Conservation (phyloP, 2,888 invertebrate species). For the Sesamia inferens region DNA sequence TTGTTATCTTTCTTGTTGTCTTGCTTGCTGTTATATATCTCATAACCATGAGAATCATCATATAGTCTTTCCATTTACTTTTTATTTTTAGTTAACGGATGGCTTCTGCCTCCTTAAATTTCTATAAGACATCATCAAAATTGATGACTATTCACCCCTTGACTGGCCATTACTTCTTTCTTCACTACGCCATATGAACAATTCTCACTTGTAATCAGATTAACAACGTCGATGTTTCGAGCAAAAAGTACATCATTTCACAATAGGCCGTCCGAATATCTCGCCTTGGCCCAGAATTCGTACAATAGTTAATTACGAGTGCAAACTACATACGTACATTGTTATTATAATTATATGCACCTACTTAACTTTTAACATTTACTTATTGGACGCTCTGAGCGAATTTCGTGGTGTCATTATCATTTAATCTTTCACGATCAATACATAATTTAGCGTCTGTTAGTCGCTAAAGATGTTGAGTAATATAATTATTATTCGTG, state of each 20-base stretch:
- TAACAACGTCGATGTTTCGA: constrained; percentile 21
- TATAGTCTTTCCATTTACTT: neutral
- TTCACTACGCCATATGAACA: neutral
- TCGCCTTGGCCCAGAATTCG: constrained; percentile 77
- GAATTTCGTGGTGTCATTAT: constrained; percentile 15
- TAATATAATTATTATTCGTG: neutral
- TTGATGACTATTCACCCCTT: neutral
- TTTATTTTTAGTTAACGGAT: neutral
- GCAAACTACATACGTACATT: constrained; percentile 57
- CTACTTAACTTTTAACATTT: constrained; percentile 49
- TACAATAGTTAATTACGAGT: constrained; percentile 74
- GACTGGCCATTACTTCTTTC: neutral
- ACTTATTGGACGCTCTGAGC: constrained; percentile 15
- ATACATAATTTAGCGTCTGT: constrained; percentile 17
- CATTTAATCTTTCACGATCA: constrained; percentile 11
- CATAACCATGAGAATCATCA: neutral
- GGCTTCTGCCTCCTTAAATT: neutral
- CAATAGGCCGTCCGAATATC: constrained; percentile 54
- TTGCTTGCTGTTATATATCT: too few relatives aligned
- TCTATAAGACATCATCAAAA: neutral
- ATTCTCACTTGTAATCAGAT: constrained; percentile 13
- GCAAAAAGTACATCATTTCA: constrained; percentile 65
- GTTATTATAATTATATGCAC: constrained; percentile 64
- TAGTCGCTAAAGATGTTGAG: constrained; percentile 18
- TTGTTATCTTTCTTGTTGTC: too few relatives aligned